Evolutionary conservation across 1,140 invertebrate species (phyloP), one percentile per base, ranked within the genome.

Genomic region (Rhopalosiphum padi): DNA sequence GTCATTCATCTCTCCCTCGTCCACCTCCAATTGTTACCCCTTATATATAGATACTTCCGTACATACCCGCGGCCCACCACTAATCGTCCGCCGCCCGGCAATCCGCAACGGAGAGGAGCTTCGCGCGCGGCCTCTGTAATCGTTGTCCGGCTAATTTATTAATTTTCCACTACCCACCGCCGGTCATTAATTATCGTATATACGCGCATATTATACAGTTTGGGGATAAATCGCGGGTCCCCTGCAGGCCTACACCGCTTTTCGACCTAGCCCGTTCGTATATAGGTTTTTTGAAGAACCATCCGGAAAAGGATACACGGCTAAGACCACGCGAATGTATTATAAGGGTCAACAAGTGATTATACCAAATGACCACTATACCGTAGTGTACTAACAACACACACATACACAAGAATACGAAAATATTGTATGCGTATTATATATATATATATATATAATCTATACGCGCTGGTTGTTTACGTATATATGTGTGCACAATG

Each of bases 271-370:
- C 30, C 60, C 60, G 35, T 83, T 83, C 43, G 25, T 35, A 21
- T 82, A 82, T 46, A 86, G 41, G 41, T 46, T 25, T 90, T 90
- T 60, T 43, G 53, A 90, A 90, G 89, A 90, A 68, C 43, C 37
- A 11, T 23, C 89, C 89, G 53, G 53, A 43, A 51, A 46, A 68
- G 89, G 53, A 90, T 68, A 22, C 89, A 18, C 18, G 22, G 53
- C 41, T 60, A 43, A 68, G 53, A 90, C 53, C 43, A 37, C 37
- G 30, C 46, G 11, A 37, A 83, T n/a, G 89, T 68, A 90, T 90
- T 90, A 90, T 90, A 90, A 90, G 89, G 89, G 89, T 90, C 89
- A 90, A 90, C 89, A 43, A 90, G 89, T 90, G 89, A 90, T 90
- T 90, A 90, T 55, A 68, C 89, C 37, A 68, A 90, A 90, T 90